Base-by-base conservation (phyloP, 2,888 invertebrate species). In the Macrosiphum euphorbiae region DNA sequence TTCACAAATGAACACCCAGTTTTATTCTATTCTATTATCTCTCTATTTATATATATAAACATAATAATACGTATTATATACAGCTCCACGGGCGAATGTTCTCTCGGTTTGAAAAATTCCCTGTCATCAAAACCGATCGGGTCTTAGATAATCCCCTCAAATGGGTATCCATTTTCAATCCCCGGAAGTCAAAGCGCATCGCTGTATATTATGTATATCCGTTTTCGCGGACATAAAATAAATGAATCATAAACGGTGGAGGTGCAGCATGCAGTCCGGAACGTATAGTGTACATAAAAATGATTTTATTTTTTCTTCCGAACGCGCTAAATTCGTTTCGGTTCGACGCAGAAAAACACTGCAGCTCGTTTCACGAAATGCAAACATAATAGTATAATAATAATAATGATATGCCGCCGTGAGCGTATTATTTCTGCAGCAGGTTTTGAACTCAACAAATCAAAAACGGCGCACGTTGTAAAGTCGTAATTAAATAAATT, bases 181-280 rank as follows among this genome's bases (percentile, higher is more conserved):
- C 41, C 61, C 58, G 47, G 13, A 50, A 90, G 78, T 90, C 90
- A 50, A 78, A 90, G 41, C 35, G 90, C 67, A 67, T 67, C 28
- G 47, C 20, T 67, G 20, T 85, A 85, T 44, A 41, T 85, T 85
- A 78, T 78, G 78, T 88, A 41, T 41, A 26, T 41, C 58, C 55
- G 47, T 67, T 90, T 61, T 61, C 28, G 24, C 5, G 47, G 67
- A 89, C 78, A 47, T 78, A 26, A 50, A 78, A 78, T 67, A 90
- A 90, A 90, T 28, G 90, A 90, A 78, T 78, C 90, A 35, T 50
- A 61, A 89, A 61, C 44, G 86, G 47, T 20, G 28, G 47, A 47
- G 47, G 86, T 78, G 78, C 78, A 78, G 78, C 86, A 8, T 86
- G 86, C 86, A 86, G 47, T 20, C 78, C 78, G 78, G 35, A 78